Percentiles rank a stretch among this genome's conserved stretches.
phyloP scores from a whole-genome alignment of 2,797 vertebrate species.

The Ibycter americanus region DNA sequence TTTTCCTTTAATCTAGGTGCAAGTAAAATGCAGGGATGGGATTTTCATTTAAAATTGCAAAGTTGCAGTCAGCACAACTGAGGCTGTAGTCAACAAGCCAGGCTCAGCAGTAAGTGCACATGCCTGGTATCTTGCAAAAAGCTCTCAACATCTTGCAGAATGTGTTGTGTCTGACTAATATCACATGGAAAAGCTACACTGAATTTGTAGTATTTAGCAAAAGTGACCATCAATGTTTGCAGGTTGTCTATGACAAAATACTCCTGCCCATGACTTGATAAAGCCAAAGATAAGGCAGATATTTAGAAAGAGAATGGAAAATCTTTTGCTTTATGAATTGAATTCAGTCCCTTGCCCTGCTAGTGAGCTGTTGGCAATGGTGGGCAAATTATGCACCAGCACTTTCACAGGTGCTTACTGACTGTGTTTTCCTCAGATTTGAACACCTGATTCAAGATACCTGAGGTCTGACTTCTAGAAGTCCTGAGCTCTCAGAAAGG shows the following conservation, averaged over 20 bases:
- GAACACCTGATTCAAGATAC: background rate
- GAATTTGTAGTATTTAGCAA: background rate
- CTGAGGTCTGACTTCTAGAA: background rate
- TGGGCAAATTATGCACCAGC: background rate
- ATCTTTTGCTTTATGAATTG: background rate
- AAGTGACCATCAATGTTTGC: background rate
- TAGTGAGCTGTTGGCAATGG: background rate
- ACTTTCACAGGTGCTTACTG: background rate
- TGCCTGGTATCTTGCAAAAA: background rate
- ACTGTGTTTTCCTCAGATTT: background rate
- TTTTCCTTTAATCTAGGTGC: background rate
- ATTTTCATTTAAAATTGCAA: background rate
- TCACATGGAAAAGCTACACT: background rate
- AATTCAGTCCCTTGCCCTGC: background rate
- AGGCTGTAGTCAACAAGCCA: background rate
- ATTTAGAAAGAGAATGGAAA: background rate
- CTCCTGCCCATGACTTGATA: background rate
- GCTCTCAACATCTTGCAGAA: background rate
- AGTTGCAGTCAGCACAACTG: background rate
- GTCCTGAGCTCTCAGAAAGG: conserved; percentile 2
- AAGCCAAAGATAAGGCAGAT: background rate
- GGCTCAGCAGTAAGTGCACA: background rate
- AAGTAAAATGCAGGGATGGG: background rate
- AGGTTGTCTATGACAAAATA: background rate
- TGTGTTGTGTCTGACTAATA: background rate